Percentiles rank a stretch among this genome's conserved stretches.
phyloP scores from a whole-genome alignment of 1,140 invertebrate species.

The Tyrophagus putrescentiae region DNA sequence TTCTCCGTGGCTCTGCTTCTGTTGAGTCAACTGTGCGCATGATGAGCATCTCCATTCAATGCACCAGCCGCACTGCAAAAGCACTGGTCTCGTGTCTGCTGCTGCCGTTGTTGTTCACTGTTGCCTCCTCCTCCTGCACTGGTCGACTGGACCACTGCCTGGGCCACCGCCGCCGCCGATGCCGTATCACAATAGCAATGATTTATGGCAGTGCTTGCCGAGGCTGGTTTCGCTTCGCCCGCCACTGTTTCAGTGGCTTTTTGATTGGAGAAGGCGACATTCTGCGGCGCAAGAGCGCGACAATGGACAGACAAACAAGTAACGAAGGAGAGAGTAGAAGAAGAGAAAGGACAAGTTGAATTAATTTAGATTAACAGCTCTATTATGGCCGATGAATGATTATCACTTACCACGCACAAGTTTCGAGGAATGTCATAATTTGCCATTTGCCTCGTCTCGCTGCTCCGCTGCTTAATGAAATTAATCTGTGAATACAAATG shows the following conservation, averaged over 20 bases:
- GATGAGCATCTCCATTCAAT: no score
- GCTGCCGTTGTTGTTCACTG: no score
- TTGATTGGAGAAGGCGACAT: background rate
- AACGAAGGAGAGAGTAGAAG: background rate
- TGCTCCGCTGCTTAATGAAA: slow-evolving; percentile 1
- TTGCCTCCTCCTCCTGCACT: background rate
- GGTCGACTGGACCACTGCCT: background rate
- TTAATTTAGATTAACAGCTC: slow-evolving; percentile 7
- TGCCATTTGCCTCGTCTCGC: background rate
- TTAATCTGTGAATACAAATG: slow-evolving; percentile 12
- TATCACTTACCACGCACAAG: slow-evolving; percentile 19
- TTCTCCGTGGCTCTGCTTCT: no score
- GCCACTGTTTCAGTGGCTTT: background rate
- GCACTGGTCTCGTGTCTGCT: no score
- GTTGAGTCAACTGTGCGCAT: no score
- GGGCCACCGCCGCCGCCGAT: background rate
- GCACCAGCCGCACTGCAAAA: no score
- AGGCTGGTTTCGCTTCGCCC: no score
- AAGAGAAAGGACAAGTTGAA: background rate
- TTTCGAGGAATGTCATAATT: slow-evolving; percentile 14
- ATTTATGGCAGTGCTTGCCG: slow-evolving; percentile 10
- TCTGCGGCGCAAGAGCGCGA: no score
- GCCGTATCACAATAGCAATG: slow-evolving; percentile 7
- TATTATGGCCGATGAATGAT: slow-evolving; percentile 1
- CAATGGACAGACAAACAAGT: background rate